Conservation (phyloP, 1,140 invertebrate genomes). For the Drosophila dunni region DNA sequence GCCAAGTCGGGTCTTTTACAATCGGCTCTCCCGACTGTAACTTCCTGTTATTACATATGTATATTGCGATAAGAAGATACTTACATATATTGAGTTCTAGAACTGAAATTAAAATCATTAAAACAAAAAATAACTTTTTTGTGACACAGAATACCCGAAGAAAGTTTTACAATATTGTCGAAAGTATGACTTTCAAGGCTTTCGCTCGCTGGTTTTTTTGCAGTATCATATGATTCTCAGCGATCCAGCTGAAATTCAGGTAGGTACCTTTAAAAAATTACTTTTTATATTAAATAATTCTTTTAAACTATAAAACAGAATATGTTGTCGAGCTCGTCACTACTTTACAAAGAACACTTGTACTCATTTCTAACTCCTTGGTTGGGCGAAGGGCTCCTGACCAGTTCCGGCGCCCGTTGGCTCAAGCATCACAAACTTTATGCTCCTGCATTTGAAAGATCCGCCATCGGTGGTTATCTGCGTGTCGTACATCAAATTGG, state of each 20-base stretch:
- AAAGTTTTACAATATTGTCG: conserved; percentile 79
- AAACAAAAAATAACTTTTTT: no score
- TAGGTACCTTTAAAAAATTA: conserved; percentile 27
- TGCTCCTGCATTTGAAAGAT: conserved; percentile 78
- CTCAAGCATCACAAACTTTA: conserved; percentile 82
- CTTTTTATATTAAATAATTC: background rate
- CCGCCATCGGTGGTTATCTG: conserved; percentile 77
- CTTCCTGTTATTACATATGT: no score
- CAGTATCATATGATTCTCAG: conserved; percentile 81
- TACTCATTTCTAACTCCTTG: conserved; percentile 80
- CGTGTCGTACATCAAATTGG: conserved; percentile 68
- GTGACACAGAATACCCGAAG: conserved; percentile 71
- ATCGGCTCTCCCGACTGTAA: no score
- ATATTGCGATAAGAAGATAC: no score
- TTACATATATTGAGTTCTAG: no score
- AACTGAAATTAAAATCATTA: no score
- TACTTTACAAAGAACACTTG: conserved; percentile 78
- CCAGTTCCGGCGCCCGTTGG: conserved; percentile 81
- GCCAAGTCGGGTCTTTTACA: no score
- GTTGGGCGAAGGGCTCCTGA: conserved; percentile 78
- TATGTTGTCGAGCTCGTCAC: conserved; percentile 71
- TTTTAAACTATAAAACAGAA: conserved; percentile 40
- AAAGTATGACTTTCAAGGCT: conserved; percentile 82
- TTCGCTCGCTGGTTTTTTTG: conserved; percentile 74
- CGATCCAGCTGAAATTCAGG: conserved; percentile 82